phyloP scores from a whole-genome alignment of 2,113 vertebrate species.

The Oncorhynchus nerka region DNA sequence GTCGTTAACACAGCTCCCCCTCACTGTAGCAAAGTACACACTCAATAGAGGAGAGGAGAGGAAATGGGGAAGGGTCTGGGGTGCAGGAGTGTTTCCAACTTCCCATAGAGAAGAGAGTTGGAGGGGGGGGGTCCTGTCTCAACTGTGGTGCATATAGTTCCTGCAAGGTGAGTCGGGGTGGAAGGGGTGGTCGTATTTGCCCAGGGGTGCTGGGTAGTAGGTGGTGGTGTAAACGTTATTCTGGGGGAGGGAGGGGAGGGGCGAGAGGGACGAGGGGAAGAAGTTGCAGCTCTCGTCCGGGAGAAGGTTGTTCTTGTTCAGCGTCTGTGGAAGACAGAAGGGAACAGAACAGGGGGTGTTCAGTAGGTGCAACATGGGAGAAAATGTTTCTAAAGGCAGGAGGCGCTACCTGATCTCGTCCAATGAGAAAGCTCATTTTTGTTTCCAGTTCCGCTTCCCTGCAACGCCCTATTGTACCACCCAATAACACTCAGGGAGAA shows the following conservation, averaged over 20 bases:
- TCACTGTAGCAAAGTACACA: background rate
- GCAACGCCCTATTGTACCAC: too few relatives aligned
- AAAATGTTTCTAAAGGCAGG: background rate
- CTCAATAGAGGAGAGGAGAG: background rate
- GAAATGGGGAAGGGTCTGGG: background rate
- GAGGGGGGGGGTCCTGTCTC: constrained; percentile 53
- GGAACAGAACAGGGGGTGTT: background rate
- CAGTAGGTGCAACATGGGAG: background rate
- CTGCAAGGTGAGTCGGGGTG: constrained; percentile 88
- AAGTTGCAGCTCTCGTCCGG: constrained; percentile 93
- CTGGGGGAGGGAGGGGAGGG: constrained; percentile 70
- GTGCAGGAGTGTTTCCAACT: background rate
- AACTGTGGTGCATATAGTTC: constrained; percentile 96
- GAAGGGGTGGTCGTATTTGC: constrained; percentile 85
- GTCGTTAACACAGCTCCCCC: background rate
- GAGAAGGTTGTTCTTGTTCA: constrained; percentile 95
- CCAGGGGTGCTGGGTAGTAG: constrained; percentile 89
- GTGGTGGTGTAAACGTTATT: constrained; percentile 94
- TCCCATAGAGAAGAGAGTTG: background rate
- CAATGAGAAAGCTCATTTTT: background rate
- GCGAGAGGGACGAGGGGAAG: constrained; percentile 80
- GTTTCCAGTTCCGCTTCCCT: too few relatives aligned
- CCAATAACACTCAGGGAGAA: too few relatives aligned
- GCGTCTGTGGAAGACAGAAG: constrained; percentile 75
- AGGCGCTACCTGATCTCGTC: background rate